Evolutionary conservation across 2,113 vertebrate genomes (phyloP), one percentile per base, ranked within the genome.

Genomic region (Oceanites oceanicus): DNA sequence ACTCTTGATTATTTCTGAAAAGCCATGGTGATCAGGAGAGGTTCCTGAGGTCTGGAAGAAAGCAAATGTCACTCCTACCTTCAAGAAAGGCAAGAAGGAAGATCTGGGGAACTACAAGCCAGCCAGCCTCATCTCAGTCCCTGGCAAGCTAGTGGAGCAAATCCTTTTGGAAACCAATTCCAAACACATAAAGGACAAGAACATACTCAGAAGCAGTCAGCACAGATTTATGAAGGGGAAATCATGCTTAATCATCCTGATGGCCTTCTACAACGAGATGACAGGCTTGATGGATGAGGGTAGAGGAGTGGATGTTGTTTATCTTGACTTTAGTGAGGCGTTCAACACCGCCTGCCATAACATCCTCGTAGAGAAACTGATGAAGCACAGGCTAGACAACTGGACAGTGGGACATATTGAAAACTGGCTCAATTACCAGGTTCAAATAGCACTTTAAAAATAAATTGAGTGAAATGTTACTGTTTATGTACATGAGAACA

Each of bases 341-440:
- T 44, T 91, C 80, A 84, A 36, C 32, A 44, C 27, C 34, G 20
- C 21, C 45, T 53, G n/a, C 50, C 13, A 40, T 44, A 83, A 74
- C 12, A 49, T 49, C 45, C 66, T 83, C 77, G 29, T 4, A 75
- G 27, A 61, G 58, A 88, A 94, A 74, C 11, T 21, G 29, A 70
- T 15, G 55, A 74, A 95, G 32, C 21, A 73, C 34, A 52, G 22
- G 25, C n/a, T 42, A 59, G 34, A 68, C 32, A 76, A 89, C 40
- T 0, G 3, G 47, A 68, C 22, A 73, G 53, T 0, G 0, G 80
- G 75, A 73, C 17, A 14, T 38, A 77, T 0, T 84, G 55, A 77
- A 71, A 91, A 74, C 13, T 15, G 11, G 9, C 11, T 68, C 27
- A 67, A 53, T 0, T 62, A 12, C 3, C 42, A 49, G n/a, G 34